A percentile compares a stretch with the other conserved stretches of the same genome.
These are phyloP conservation scores for Nebria brevicollis DNA, from an alignment of 2,888 invertebrate genomes.

Conservation along the genomic window DNA sequence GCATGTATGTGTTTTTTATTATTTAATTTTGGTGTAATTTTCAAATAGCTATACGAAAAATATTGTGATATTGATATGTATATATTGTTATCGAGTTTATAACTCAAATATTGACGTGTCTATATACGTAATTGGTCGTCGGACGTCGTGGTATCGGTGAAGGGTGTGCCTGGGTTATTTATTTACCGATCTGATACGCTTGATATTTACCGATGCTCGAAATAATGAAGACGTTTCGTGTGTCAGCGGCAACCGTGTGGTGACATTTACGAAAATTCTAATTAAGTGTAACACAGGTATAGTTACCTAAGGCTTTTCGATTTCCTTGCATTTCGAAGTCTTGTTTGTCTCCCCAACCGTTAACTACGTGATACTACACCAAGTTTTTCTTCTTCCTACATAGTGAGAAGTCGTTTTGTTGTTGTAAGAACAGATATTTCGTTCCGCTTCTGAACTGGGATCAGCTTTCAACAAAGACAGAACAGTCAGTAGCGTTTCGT, in stretches of 20 bases:
- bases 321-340: neutral
- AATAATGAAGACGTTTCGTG: constrained; percentile 41
- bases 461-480: neutral
- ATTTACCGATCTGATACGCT: constrained; percentile 5
- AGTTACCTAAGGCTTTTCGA: neutral
- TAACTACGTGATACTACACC: neutral
- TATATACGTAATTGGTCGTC: neutral
- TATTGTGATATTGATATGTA: neutral
- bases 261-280: constrained; percentile 33
- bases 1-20: neutral
- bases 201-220: constrained; percentile 13
- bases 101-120: neutral
- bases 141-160: neutral
- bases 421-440: neutral
- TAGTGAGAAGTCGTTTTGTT: neutral
- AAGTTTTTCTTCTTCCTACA: neutral
- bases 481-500: neutral
- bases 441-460: neutral
- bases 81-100: neutral
- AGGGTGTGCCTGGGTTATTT: neutral
- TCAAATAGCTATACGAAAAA: neutral
- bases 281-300: constrained; percentile 24
- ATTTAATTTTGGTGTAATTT: neutral
- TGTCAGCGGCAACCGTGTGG: constrained; percentile 26
- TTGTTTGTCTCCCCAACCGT: neutral